These are phyloP conservation scores for Clarias laeviceps DNA, from an alignment of 2,797 vertebrate species.

Conservation along the genomic window DNA sequence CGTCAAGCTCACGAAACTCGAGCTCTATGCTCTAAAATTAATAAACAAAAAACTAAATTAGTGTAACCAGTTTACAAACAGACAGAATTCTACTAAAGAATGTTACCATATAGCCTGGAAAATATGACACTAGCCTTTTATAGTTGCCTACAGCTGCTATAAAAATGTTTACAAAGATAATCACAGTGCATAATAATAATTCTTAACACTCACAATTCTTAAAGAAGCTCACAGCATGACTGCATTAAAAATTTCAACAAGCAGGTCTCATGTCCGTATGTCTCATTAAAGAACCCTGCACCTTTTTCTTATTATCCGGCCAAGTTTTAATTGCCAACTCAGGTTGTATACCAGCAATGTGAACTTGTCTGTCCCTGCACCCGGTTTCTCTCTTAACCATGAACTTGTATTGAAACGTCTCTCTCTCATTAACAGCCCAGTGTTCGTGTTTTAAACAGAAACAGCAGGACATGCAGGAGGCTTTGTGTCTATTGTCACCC, in stretches of 20 bases:
- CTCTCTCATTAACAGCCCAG: not conserved
- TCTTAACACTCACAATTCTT: not conserved
- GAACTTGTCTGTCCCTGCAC: not conserved
- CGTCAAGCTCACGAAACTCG: not conserved
- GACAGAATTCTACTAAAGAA: not conserved
- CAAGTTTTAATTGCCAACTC: conserved; percentile 1
- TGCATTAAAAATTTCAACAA: not conserved
- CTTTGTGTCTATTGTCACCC: conserved; percentile 5
- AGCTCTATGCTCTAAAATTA: not conserved
- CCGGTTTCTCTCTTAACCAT: not conserved
- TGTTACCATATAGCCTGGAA: not conserved
- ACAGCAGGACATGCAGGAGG: not conserved
- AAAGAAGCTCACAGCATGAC: not conserved
- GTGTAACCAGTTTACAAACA: not conserved
- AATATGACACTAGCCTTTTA: not conserved
- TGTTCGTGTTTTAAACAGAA: conserved; percentile 10
- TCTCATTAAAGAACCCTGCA: conserved; percentile 11
- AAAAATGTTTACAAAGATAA: conserved; percentile 6
- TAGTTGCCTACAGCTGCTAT: not conserved
- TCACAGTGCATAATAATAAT: not conserved
- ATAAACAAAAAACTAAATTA: not conserved
- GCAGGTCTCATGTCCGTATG: not conserved
- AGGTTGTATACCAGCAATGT: conserved; percentile 5
- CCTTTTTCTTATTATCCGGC: conserved; percentile 21
- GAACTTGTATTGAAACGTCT: conserved; percentile 47